phyloP scores from a whole-genome alignment of 1,140 invertebrate species.

The Adelges cooleyi region DNA sequence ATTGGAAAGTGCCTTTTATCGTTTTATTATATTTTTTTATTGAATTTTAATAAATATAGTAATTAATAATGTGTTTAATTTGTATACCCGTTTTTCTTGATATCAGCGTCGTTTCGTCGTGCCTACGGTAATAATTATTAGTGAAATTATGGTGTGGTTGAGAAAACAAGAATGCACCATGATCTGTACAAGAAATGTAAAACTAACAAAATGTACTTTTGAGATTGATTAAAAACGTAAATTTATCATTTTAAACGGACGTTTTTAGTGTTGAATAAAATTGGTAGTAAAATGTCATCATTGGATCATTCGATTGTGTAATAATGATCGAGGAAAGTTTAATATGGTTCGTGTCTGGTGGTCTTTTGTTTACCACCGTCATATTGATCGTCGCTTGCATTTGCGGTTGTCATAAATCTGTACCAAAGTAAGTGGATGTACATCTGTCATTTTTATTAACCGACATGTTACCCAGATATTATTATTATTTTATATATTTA shows the following conservation, averaged over 20 bases:
- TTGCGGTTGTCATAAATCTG: conserved; percentile 35
- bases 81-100: too few species aligned
- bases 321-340: conserved; percentile 21
- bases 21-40: too few species aligned
- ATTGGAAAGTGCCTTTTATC: too few species aligned
- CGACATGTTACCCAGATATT: too few species aligned
- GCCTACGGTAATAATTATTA: too few species aligned
- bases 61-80: too few species aligned
- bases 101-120: too few species aligned
- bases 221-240: neutral
- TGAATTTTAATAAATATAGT: too few species aligned
- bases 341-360: conserved; percentile 23
- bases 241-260: too few species aligned
- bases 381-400: conserved; percentile 32
- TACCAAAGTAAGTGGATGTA: conserved; percentile 35
- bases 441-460: too few species aligned
- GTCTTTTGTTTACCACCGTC: conserved; percentile 15
- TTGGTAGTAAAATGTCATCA: conserved; percentile 4
- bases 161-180: neutral
- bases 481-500: neutral
- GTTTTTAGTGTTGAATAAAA: neutral
- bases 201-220: neutral
- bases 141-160: neutral
- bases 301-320: neutral
- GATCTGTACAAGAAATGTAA: neutral